Conservation (phyloP, 2,113 vertebrate genomes). For the Murina feae region DNA sequence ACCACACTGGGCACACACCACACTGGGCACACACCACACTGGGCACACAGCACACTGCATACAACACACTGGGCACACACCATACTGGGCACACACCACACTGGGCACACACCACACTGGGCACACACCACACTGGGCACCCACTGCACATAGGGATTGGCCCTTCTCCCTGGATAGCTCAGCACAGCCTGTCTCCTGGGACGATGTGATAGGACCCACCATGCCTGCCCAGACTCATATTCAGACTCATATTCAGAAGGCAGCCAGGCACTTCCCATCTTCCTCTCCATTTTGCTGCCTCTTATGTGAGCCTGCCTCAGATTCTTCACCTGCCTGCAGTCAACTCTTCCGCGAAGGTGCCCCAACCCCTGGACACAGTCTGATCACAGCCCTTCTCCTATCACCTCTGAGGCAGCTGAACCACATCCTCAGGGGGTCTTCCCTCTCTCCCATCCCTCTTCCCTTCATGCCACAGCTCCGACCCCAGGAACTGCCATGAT, state of each 20-base stretch:
- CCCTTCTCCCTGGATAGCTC: not conserved
- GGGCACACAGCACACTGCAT: not conserved
- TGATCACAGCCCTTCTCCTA: not conserved
- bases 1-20: too few species aligned
- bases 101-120: not conserved
- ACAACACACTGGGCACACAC: too few species aligned
- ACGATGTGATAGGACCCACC: not conserved
- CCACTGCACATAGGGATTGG: fast-evolving
- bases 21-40: too few species aligned
- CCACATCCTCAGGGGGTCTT: not conserved
- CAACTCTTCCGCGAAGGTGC: not conserved
- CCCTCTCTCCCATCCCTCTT: fast-evolving
- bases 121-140: not conserved
- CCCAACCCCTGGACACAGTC: not conserved
- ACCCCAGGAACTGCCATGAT: not conserved
- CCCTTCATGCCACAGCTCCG: not conserved
- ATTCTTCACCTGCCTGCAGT: not conserved
- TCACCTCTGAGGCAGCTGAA: not conserved
- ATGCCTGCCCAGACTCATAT: not conserved
- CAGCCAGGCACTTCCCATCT: not conserved
- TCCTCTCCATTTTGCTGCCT: not conserved
- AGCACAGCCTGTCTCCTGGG: not conserved
- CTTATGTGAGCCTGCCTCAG: not conserved
- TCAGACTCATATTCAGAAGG: not conserved
- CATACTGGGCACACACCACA: not conserved